phyloP scores from a whole-genome alignment of 2,113 vertebrate genomes.

The Colaptes auratus region DNA sequence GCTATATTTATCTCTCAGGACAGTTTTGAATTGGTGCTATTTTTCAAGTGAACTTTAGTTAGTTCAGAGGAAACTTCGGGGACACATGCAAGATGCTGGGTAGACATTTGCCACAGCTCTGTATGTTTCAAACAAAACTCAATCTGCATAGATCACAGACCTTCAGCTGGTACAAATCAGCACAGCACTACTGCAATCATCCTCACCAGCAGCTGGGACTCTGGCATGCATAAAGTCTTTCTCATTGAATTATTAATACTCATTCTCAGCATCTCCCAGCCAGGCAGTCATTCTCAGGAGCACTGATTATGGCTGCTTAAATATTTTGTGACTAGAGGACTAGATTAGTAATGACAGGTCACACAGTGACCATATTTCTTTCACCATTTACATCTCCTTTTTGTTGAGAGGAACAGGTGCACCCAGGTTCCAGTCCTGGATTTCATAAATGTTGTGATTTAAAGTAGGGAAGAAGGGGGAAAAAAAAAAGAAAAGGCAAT shows the following conservation, averaged over 20 bases:
- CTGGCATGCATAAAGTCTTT: background rate
- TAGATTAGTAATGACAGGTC: background rate
- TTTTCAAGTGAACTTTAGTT: background rate
- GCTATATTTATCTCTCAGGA: background rate
- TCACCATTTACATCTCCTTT: background rate
- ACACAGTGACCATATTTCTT: background rate
- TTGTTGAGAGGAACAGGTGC: background rate
- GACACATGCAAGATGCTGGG: background rate
- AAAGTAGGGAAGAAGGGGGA: background rate
- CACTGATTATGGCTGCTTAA: background rate
- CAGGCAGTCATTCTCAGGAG: background rate
- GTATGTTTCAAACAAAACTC: background rate
- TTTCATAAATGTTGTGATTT: background rate
- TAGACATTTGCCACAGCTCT: background rate
- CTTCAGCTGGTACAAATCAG: background rate
- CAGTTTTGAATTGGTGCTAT: background rate
- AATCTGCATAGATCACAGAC: background rate
- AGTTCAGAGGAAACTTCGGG: background rate
- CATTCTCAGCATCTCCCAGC: background rate
- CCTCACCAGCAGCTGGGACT: background rate
- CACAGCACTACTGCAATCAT: background rate
- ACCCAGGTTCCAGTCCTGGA: background rate
- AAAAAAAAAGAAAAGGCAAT: background rate
- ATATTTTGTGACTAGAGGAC: background rate
- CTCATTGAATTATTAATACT: background rate